phyloP scores from a whole-genome alignment of 2,113 vertebrate species.

The Sialia sialis region DNA sequence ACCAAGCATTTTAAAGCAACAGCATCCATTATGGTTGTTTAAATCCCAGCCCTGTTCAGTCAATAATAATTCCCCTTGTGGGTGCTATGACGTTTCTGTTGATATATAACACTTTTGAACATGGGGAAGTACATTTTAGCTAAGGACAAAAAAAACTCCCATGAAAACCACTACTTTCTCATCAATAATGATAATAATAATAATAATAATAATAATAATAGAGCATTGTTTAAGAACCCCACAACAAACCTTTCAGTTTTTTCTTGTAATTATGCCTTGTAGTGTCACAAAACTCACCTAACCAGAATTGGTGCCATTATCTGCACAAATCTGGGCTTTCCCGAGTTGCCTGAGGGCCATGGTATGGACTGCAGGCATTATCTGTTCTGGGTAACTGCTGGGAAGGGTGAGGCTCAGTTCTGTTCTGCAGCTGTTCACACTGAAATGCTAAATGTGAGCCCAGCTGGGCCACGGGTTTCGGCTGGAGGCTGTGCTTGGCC shows the following conservation, averaged over 20 bases:
- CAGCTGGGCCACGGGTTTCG: background rate
- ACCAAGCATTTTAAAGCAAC: background rate
- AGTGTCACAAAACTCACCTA: background rate
- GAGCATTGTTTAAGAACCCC: background rate
- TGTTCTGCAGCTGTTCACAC: background rate
- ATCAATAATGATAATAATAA: background rate
- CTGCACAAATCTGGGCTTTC: background rate
- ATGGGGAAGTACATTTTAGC: background rate
- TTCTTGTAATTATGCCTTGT: background rate
- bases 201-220: background rate
- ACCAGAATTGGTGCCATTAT: background rate
- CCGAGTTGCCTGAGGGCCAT: background rate
- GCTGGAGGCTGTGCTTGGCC: background rate
- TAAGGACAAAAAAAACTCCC: rapidly evolving
- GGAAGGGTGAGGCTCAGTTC: background rate
- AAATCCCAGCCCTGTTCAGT: background rate
- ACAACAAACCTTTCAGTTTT: background rate
- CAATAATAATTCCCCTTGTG: background rate
- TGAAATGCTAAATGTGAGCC: background rate
- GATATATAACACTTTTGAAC: background rate
- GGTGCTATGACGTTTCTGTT: background rate
- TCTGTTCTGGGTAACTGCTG: background rate
- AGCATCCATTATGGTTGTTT: background rate
- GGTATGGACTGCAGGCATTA: background rate
- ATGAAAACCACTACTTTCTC: background rate